Evolutionary conservation across 2,797 vertebrate species (phyloP), one percentile per base, ranked within the genome.

Genomic region (Phrynocephalus guinanensis): DNA sequence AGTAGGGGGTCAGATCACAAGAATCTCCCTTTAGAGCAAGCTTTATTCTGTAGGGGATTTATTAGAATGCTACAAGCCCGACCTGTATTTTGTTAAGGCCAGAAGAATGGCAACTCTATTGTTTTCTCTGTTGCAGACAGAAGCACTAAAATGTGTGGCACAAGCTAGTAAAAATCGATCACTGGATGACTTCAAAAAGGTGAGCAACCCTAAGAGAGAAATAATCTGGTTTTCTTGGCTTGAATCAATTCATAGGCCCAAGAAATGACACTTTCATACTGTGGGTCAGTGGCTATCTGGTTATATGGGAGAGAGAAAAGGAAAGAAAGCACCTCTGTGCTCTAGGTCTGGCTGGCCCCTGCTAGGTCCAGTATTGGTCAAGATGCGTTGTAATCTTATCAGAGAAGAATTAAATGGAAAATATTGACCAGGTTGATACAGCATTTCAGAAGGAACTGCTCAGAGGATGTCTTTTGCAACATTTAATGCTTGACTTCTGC

Each of bases 111-210:
- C 11, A 70, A 2, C 1, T 1, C 10, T 52, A 0, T 78, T 87
- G 10, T 1, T 90, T 70, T 92, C 91, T 95, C 79, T 44, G 92
- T 91, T 85, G 70, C 95, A 99, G 99, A 99, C 98, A 86, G 98
- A 99, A 96, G 98, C 99, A 28, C 95, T 99, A 94, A 99, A 98
- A 93, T 98, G 98, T 91, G 98, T 99, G 95, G 99, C 99, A 70
- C 98, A 97, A 94, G 99, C 99, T 94, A 99, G 99, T 94, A 99
- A 99, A 97, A 99, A 99, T 97, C 97, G 99, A 89, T 99, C 99
- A 0, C 97, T 99, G 92, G 98, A 98, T 89, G 98, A 99, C 93
- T 99, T 99, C 93, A 98, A 99, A 95, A 98, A 99, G 98, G 99
- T 99, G 93, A 94, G 97, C 75, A 84, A 84, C 4, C 33, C 84